These are phyloP conservation scores for Zaprionus davidi DNA, from an alignment of 1,140 invertebrate genomes.

Conservation along the genomic window DNA sequence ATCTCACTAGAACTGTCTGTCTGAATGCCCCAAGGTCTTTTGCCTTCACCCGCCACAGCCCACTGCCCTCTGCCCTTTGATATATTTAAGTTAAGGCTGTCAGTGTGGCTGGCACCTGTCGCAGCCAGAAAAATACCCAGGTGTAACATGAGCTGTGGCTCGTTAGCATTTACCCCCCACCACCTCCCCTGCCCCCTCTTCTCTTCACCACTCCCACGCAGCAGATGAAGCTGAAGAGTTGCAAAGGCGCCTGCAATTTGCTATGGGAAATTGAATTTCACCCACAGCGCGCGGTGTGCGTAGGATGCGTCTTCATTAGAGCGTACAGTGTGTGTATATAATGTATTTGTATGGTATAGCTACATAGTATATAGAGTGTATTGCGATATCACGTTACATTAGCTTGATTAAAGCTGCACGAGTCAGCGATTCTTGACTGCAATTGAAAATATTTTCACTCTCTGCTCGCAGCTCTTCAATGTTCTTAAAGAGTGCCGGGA, in stretches of 20 bases:
- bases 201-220: not conserved
- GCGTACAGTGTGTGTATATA: not conserved
- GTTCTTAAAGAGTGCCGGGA: not conserved
- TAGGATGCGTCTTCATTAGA: slow-evolving; percentile 22
- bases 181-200: not conserved
- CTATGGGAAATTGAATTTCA: slow-evolving; percentile 48
- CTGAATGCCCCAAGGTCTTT: slow-evolving; percentile 7
- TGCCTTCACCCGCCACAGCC: not conserved
- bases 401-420: slow-evolving; percentile 19
- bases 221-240: slow-evolving; percentile 12
- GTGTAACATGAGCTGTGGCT: slow-evolving; percentile 58
- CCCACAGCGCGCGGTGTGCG: slow-evolving; percentile 20
- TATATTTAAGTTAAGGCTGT: slow-evolving; percentile 35
- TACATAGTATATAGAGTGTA: not conserved
- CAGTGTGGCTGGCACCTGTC: slow-evolving; percentile 37
- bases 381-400: slow-evolving; percentile 10
- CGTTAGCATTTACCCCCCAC: slow-evolving; percentile 34
- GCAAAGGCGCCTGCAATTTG: slow-evolving; percentile 42
- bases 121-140: slow-evolving; percentile 21
- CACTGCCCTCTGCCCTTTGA: slow-evolving; percentile 13
- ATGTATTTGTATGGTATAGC: not conserved
- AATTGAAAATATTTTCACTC: not conserved
- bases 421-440: not conserved
- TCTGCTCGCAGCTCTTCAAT: not conserved
- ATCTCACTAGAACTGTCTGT: slow-evolving; percentile 1